phyloP scores from a whole-genome alignment of 2,888 invertebrate species.

The Malthinus seriepunctatus region DNA sequence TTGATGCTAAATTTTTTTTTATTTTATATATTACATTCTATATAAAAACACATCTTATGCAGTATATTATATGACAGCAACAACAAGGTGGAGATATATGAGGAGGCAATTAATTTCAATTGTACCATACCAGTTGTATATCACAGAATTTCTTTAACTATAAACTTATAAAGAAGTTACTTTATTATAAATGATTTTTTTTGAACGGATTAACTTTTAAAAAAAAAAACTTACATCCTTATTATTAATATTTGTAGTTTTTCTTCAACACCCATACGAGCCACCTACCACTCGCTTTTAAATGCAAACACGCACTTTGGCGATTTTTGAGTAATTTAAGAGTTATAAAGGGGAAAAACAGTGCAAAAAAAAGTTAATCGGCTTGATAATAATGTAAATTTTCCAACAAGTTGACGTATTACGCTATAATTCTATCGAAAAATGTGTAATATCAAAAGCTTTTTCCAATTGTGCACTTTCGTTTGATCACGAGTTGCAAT shows the following conservation, averaged over 20 bases:
- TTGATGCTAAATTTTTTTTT: background rate
- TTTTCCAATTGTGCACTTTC: too few relatives aligned
- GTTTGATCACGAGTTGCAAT: too few relatives aligned
- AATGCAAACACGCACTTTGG: too few relatives aligned
- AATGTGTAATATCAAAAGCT: too few relatives aligned
- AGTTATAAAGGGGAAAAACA: too few relatives aligned
- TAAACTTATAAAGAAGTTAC: conserved; percentile 13
- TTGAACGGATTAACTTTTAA: conserved; percentile 9
- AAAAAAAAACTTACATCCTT: background rate
- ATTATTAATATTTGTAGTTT: background rate
- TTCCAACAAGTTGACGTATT: too few relatives aligned
- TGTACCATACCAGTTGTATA: conserved; percentile 36
- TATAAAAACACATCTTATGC: background rate
- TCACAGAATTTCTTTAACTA: conserved; percentile 30
- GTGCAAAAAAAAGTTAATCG: too few relatives aligned
- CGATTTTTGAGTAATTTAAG: too few relatives aligned
- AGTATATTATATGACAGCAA: conserved; percentile 27
- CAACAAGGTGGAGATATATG: conserved; percentile 39
- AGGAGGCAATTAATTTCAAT: conserved; percentile 41
- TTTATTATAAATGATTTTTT: conserved; percentile 14
- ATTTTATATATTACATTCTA: background rate
- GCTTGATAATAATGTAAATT: too few relatives aligned
- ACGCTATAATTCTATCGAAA: too few relatives aligned
- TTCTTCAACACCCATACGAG: background rate
- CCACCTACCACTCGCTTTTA: too few relatives aligned